phyloP scores from a whole-genome alignment of 2,797 vertebrate genomes.

The Sparus aurata region DNA sequence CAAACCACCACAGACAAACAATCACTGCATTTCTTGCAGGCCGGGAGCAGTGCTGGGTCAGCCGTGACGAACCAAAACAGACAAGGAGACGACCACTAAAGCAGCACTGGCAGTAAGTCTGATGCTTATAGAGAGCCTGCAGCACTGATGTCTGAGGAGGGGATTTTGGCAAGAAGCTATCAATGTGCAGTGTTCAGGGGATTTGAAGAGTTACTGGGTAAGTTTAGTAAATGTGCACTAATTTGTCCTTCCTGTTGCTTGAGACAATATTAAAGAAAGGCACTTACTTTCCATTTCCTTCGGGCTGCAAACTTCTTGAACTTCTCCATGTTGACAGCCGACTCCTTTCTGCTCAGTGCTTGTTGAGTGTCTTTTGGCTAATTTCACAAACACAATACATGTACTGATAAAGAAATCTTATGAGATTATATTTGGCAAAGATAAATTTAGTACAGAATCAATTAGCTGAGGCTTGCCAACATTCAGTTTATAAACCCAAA shows the following conservation, averaged over 20 bases:
- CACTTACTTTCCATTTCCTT: slow-evolving; percentile 96
- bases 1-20: slow-evolving; percentile 20
- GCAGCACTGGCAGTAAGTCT: background rate
- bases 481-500: background rate
- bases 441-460: background rate
- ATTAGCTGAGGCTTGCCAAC: background rate
- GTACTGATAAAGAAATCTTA: background rate
- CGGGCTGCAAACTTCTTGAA: slow-evolving; percentile 98
- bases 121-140: background rate
- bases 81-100: slow-evolving; percentile 22
- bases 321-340: slow-evolving; percentile 99
- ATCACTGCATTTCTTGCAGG: background rate
- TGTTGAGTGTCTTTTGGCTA: slow-evolving; percentile 98
- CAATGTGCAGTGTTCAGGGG: background rate
- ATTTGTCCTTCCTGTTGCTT: background rate
- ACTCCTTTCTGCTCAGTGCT: slow-evolving; percentile 96
- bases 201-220: background rate
- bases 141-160: background rate
- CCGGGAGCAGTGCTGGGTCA: slow-evolving; percentile 17
- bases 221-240: background rate
- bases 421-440: background rate
- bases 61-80: slow-evolving; percentile 43
- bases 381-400: slow-evolving; percentile 57
- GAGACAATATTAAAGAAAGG: background rate
- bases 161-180: background rate